phyloP scores from a whole-genome alignment of 2,113 vertebrate species.

The Sitta europaea region DNA sequence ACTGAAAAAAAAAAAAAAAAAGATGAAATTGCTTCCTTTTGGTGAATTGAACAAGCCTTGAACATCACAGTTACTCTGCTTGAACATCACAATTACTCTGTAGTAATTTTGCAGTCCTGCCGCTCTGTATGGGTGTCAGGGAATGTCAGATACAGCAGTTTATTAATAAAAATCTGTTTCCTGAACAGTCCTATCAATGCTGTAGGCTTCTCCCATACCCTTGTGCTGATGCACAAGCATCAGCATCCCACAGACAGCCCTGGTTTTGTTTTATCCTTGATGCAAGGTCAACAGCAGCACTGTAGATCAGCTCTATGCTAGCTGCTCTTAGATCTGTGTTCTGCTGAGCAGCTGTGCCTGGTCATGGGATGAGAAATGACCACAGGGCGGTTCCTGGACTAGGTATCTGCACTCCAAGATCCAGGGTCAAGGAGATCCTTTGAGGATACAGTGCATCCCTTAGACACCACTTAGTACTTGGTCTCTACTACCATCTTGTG shows the following conservation, averaged over 20 bases:
- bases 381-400: not conserved
- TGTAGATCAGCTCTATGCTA: not conserved
- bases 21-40: not conserved
- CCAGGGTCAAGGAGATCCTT: not conserved
- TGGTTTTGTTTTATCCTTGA: not conserved
- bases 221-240: not conserved
- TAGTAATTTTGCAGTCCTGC: not conserved
- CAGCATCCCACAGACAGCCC: not conserved
- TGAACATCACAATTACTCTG: not conserved
- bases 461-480: not conserved
- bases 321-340: not conserved
- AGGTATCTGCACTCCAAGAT: not conserved
- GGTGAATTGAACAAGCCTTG: not conserved
- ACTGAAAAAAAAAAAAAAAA: not conserved
- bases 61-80: not conserved
- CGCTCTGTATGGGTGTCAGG: not conserved
- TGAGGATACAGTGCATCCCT: not conserved
- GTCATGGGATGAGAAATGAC: not conserved
- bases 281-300: not conserved
- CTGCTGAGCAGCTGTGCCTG: not conserved
- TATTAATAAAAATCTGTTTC: not conserved
- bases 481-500: not conserved
- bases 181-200: not conserved
- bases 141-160: not conserved
- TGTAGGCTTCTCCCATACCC: not conserved